Base-by-base conservation (phyloP, 2,888 invertebrate species). In the Sisyra terminalis region DNA sequence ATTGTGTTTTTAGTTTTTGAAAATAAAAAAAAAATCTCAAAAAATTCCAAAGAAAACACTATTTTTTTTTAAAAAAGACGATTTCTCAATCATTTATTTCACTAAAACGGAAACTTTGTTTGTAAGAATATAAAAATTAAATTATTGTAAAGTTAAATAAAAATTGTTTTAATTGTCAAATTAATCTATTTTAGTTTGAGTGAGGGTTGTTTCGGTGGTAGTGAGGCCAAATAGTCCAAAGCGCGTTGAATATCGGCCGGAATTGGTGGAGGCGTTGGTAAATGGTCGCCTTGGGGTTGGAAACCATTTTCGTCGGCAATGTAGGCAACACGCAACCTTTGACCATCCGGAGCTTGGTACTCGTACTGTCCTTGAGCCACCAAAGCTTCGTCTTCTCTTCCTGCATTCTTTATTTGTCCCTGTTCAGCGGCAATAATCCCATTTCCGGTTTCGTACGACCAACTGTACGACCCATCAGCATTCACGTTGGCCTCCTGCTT, bases 391-490 rank as follows among this genome's bases (percentile, higher is more conserved):
- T 40, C 14, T 43, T 69, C 68, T 48, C 64, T 59, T 49, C 70
- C 70, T 15, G 67, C 63, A 52, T 71, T 69, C 52, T 71, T 71
- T 46, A 74, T 57, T 50, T 66, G 69, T 24, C 73, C 73, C 52
- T 67, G 61, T 55, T 73, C 73, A 53, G 72, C 68, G 6, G 69
- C 70, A 5, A 57, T 56, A 48, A 73, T 72, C 39, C 71, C 70
- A 51, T 74, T 73, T 11, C 69, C 73, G 13, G 73, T 73, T 59
- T 73, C 71, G 47, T 70, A 74, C 44, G 63, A 64, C 49, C 29
- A 57, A 45, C 48, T 47, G 31, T 49, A 45, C 4, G 63, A 57
- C 18, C 71, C 70, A 39, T 70, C 69, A 7, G 65, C 61, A 40
- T 62, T 57, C 24, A 61, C 55, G 44, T 67, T 66, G 46, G 61